Evolutionary conservation across 2,888 invertebrate species (phyloP), one percentile per base, ranked within the genome.

Genomic region (Dicroscelio sp.): DNA sequence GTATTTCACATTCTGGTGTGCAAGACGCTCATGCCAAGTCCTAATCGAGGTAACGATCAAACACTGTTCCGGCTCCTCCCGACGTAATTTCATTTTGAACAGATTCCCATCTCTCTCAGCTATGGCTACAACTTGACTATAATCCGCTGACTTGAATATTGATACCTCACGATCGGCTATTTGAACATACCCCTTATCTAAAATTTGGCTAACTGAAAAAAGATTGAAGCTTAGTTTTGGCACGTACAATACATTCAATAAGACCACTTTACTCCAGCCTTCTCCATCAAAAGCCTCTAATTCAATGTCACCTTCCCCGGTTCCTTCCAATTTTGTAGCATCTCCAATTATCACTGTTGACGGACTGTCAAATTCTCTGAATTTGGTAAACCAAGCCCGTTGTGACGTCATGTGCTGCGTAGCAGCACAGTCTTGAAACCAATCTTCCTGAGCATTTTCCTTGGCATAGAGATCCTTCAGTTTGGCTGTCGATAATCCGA

Each of bases 331-430:
- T 93, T 80, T 65, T 33, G 94, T 92, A 67, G 94, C 84, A 90
- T 94, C 92, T 73, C 94, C 92, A 79, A 94, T 92, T 31, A 90
- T 38, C 12, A 93, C 90, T 17, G 17, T 63, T 12, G 25, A 25
- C 6, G 91, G 92, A 17, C 91, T 25, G 83, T 93, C 85, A 30
- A 93, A 71, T 86, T 82, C 80, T 65, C 35, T 71, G 65, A 71
- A 92, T 67, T 94, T 92, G n/a, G 69, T 89, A 75, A 95, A 71
- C 94, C 93, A 95, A 5, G 94, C 90, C 67, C 79, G 84, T 80
- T 86, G 87, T 5, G 86, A 91, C n/a, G 93, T 94, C 94, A 95
- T 93, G 82, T 95, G 94, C 63, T 94, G 94, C 63, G 93, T 95
- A 17, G 94, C 94, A 76, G 92, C 94, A 90, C 95, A 90, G 20